Percentiles rank a stretch among this genome's conserved stretches.
These are phyloP conservation scores for Oscheius sp. DNA, from an alignment of 2,888 invertebrate species.

Conservation along the genomic window DNA sequence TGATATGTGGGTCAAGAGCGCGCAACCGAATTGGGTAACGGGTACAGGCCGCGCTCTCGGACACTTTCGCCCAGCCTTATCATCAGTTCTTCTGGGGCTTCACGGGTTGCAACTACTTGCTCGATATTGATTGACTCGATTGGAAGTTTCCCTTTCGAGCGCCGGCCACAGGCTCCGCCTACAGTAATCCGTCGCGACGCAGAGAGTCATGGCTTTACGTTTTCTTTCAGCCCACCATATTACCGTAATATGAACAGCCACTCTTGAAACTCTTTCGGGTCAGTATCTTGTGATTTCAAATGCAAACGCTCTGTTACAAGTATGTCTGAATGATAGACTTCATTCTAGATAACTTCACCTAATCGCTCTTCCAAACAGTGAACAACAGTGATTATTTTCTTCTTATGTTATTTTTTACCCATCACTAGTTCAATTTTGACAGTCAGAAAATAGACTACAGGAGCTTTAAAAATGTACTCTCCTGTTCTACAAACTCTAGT, in stretches of 20 bases:
- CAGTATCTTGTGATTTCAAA: no score
- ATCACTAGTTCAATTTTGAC: no score
- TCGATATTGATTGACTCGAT: constrained; percentile 4
- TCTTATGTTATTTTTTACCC: no score
- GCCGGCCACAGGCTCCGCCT: constrained; percentile 21
- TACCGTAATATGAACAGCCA: not conserved
- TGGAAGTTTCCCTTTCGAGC: constrained; percentile 17
- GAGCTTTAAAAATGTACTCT: no score
- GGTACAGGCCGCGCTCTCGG: constrained; percentile 32
- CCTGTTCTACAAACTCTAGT: no score
- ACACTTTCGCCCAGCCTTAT: constrained; percentile 32
- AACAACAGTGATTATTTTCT: no score
- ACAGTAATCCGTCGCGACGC: constrained; percentile 14
- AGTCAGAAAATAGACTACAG: no score
- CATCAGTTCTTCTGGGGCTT: constrained; percentile 4
- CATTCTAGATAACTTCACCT: no score
- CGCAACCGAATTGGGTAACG: constrained; percentile 38
- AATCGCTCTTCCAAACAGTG: no score
- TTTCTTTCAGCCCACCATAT: constrained; percentile 2
- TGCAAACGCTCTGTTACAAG: no score
- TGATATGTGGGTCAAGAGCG: constrained; percentile 39
- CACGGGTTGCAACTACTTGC: constrained; percentile 29
- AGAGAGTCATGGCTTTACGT: not conserved
- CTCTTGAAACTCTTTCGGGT: no score
- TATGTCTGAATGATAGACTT: no score